Conservation (phyloP, 2,888 invertebrate genomes). For the Drosophila peninsularis region DNA sequence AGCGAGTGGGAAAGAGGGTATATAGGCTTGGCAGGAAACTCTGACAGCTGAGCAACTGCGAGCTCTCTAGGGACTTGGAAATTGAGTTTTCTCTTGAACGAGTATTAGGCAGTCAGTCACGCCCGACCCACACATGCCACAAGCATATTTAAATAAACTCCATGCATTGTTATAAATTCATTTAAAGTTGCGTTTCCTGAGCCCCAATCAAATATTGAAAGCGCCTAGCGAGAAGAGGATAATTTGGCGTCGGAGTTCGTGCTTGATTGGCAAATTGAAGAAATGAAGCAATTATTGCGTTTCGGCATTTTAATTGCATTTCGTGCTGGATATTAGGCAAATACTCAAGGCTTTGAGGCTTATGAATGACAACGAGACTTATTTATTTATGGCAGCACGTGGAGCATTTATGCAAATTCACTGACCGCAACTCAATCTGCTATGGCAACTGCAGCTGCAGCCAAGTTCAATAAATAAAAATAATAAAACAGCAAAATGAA, state of each 20-base stretch:
- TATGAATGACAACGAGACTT: conserved; percentile 10
- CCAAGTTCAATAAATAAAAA: conserved; percentile 12
- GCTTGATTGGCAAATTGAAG: conserved; percentile 54
- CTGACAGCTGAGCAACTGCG: background rate
- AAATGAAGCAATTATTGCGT: conserved; percentile 57
- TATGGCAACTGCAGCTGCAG: background rate
- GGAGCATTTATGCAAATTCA: conserved; percentile 34
- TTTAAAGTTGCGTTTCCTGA: conserved; percentile 43
- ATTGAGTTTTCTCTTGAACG: too few relatives aligned
- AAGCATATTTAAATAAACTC: background rate
- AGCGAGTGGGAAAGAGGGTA: background rate
- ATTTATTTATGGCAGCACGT: conserved; percentile 29
- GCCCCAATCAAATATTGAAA: conserved; percentile 20
- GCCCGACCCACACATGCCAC: background rate
- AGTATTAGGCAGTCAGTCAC: background rate
- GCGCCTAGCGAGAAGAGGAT: conserved; percentile 37
- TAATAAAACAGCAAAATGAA: conserved; percentile 24
- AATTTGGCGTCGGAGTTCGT: conserved; percentile 38
- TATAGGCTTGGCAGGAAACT: background rate
- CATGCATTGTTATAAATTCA: conserved; percentile 38
- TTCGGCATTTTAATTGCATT: conserved; percentile 69
- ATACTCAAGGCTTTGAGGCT: conserved; percentile 24
- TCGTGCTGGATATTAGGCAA: background rate
- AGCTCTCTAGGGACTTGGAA: too few relatives aligned
- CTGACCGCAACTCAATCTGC: conserved; percentile 1